These are phyloP conservation scores for Aldabrachelys gigantea DNA, from an alignment of 2,113 vertebrate species.

Conservation along the genomic window DNA sequence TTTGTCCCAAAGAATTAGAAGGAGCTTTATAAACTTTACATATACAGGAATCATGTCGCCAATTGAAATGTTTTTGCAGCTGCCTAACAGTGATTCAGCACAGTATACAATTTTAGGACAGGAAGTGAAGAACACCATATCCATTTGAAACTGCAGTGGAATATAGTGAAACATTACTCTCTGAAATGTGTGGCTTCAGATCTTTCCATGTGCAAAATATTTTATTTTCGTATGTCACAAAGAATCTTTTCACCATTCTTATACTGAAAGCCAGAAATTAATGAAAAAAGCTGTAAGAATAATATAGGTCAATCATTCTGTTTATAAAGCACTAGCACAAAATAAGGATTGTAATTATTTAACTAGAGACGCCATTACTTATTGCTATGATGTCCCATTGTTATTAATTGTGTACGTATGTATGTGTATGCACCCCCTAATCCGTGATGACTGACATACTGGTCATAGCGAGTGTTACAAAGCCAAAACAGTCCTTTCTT, in stretches of 20 bases:
- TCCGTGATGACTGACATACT: not conserved
- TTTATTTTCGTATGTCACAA: not conserved
- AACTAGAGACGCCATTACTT: not conserved
- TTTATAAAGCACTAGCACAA: not conserved
- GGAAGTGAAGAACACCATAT: not conserved
- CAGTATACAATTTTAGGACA: not conserved
- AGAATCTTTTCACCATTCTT: not conserved
- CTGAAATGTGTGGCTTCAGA: fast-evolving
- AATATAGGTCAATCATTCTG: not conserved
- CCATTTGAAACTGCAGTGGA: not conserved
- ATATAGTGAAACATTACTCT: not conserved
- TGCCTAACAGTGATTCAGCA: not conserved
- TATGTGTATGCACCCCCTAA: not conserved
- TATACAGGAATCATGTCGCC: not conserved
- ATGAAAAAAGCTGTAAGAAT: not conserved
- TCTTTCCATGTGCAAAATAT: not conserved
- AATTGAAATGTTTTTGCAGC: not conserved
- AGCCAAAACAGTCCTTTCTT: not conserved
- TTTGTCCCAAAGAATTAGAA: not conserved
- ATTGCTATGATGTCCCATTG: not conserved
- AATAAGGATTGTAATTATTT: not conserved
- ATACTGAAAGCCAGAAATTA: not conserved
- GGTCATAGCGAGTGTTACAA: not conserved
- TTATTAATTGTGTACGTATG: not conserved
- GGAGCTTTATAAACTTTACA: not conserved